Percentiles rank a stretch among this genome's conserved stretches.
Evolutionary conservation across 2,797 vertebrate genomes (phyloP).

Genomic region (Synaphobranchus kaupii): DNA sequence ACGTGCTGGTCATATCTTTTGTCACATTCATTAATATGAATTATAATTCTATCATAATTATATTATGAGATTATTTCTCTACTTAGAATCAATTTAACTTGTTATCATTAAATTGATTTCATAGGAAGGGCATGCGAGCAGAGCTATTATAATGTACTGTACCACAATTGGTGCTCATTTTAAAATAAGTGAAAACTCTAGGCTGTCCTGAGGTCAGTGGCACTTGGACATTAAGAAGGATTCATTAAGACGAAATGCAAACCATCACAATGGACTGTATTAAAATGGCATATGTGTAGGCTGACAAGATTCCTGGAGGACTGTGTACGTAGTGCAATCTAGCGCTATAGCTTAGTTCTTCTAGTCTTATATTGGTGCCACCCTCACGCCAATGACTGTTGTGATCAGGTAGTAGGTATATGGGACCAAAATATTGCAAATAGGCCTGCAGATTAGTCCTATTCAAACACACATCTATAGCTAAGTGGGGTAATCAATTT

Average conservation of each 20-base stretch:
- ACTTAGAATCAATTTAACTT: neutral
- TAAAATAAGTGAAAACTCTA: neutral
- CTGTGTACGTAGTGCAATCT: neutral
- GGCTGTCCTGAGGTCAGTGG: neutral
- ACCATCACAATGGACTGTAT: neutral
- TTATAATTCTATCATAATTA: neutral
- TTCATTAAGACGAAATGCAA: neutral
- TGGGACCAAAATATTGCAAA: too few species aligned
- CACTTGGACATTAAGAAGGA: neutral
- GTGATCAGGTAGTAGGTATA: too few species aligned
- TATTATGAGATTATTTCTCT: neutral
- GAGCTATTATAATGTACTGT: neutral
- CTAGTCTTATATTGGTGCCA: too few species aligned
- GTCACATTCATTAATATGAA: neutral
- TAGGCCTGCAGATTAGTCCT: too few species aligned
- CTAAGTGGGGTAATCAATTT: too few species aligned
- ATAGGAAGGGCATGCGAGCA: neutral
- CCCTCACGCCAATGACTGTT: too few species aligned
- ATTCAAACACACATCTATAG: too few species aligned
- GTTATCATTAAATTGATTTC: neutral
- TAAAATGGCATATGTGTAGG: neutral
- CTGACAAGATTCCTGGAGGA: neutral
- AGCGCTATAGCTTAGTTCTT: too few species aligned
- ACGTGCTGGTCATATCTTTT: neutral
- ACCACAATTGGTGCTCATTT: neutral